phyloP scores from a whole-genome alignment of 92 coral and sea anemone genomes.

The Montipora capitata region DNA sequence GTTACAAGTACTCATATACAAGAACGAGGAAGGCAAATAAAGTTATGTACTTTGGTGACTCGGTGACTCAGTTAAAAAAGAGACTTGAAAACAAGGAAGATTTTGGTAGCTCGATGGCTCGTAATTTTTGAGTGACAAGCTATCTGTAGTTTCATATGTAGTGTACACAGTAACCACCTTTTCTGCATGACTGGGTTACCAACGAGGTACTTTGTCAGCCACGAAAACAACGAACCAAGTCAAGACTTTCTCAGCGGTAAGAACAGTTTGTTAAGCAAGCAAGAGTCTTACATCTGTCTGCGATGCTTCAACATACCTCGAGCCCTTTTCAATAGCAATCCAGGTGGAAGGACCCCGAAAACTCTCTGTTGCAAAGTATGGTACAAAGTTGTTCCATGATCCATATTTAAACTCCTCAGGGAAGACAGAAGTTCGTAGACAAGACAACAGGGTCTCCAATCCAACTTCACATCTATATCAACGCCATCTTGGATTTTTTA shows the following conservation, averaged over 20 bases:
- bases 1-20: no score
- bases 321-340: slow-evolving; percentile 68
- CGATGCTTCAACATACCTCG: slow-evolving; percentile 72
- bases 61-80: no score
- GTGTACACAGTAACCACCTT: no score
- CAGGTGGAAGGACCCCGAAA: slow-evolving; percentile 77
- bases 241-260: no score
- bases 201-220: no score
- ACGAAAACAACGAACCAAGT: background rate
- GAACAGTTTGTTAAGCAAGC: background rate
- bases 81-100: no score
- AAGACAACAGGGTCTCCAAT: slow-evolving; percentile 58
- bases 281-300: background rate
- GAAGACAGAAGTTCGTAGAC: slow-evolving; percentile 14
- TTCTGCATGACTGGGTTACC: no score
- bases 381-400: slow-evolving; percentile 66
- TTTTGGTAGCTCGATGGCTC: no score
- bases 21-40: no score
- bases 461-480: background rate
- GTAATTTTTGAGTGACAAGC: no score
- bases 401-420: slow-evolving; percentile 47
- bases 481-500: slow-evolving; percentile 77
- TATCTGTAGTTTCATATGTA: no score
- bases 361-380: slow-evolving; percentile 82
- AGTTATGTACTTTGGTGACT: no score